Percentiles rank a stretch among this genome's conserved stretches.
These are phyloP conservation scores for Palloptera scutellata DNA, from an alignment of 2,888 invertebrate species.

Conservation along the genomic window DNA sequence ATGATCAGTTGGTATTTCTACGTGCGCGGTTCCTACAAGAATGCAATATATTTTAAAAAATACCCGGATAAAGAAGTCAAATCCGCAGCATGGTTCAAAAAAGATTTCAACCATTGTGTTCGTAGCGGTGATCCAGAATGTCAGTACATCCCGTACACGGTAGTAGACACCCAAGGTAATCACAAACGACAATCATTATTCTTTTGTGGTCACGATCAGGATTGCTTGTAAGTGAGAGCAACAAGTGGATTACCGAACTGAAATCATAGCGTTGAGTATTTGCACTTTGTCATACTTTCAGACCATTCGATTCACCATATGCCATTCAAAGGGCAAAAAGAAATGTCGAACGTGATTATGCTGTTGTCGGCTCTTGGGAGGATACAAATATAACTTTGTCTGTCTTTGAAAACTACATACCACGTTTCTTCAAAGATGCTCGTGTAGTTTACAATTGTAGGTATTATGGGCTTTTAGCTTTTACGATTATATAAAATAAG, in stretches of 20 bases:
- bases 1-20: conserved; percentile 93
- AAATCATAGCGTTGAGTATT: no score
- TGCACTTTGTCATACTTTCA: no score
- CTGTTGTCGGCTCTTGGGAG: conserved; percentile 84
- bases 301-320: conserved; percentile 78
- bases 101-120: conserved; percentile 86
- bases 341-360: conserved; percentile 81
- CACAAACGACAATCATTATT: conserved; percentile 84
- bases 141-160: conserved; percentile 70
- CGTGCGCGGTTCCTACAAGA: conserved; percentile 66
- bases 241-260: no score
- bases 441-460: conserved; percentile 77
- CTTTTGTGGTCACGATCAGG: conserved; percentile 86
- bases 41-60: conserved; percentile 76
- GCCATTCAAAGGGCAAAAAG: conserved; percentile 81
- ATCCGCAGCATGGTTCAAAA: conserved; percentile 58
- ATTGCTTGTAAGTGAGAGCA: conserved; percentile 74
- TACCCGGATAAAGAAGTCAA: conserved; percentile 72
- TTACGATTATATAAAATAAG: not conserved
- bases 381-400: conserved; percentile 81
- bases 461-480: conserved; percentile 55
- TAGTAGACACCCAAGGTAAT: conserved; percentile 76
- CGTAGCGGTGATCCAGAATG: conserved; percentile 83
- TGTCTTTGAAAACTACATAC: conserved; percentile 81
- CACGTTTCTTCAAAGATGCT: conserved; percentile 80